Evolutionary conservation across 2,113 vertebrate species (phyloP).

Genomic region (Boulengeromyrus knoepffleri): DNA sequence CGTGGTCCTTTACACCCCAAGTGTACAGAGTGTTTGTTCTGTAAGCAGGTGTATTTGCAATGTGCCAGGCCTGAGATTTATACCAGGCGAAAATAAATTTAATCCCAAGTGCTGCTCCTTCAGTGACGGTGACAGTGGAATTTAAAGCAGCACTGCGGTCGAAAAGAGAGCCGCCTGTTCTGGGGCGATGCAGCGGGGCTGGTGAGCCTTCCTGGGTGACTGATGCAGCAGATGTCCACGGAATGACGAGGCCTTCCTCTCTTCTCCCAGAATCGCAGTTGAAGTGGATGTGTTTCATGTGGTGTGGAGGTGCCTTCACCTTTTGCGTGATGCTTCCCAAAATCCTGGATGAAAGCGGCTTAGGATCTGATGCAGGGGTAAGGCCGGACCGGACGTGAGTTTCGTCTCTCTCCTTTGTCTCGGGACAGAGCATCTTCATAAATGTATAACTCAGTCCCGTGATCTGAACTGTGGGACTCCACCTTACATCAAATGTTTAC

Average conservation of each 20-base stretch:
- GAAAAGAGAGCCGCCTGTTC: not conserved
- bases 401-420: not conserved
- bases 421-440: not conserved
- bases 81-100: not conserved
- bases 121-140: not conserved
- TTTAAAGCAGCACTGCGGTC: not conserved
- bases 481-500: not conserved
- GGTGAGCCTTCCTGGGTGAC: not conserved
- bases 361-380: conserved; percentile 39
- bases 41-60: not conserved
- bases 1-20: not conserved
- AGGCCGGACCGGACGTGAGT: not conserved
- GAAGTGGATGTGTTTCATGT: conserved; percentile 53
- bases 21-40: not conserved
- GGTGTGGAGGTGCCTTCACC: conserved; percentile 33
- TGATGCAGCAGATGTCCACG: not conserved
- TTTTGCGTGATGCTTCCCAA: conserved; percentile 44
- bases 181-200: not conserved
- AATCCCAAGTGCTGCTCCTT: not conserved
- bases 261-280: conserved; percentile 41
- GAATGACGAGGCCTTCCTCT: conserved; percentile 13
- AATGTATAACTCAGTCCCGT: not conserved
- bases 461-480: not conserved
- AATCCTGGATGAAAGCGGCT: conserved; percentile 42
- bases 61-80: not conserved